A percentile compares a stretch with the other conserved stretches of the same genome.
Evolutionary conservation across 2,888 invertebrate genomes (phyloP).

Genomic region (Rhagonycha lutea): DNA sequence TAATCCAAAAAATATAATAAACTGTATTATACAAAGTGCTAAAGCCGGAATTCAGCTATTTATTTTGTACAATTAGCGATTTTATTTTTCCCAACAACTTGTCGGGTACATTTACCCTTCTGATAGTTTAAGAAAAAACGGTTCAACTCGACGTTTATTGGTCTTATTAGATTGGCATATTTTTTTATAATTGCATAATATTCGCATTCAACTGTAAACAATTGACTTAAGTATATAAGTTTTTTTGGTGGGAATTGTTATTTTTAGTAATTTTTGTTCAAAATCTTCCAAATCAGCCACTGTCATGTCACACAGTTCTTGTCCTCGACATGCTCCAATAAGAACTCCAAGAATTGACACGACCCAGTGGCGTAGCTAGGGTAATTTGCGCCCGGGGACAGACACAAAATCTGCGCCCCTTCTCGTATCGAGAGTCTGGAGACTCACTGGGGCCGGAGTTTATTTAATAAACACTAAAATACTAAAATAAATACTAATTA

Average conservation of each 20-base stretch:
- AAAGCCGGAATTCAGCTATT: slow-evolving; percentile 28
- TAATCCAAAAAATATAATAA: too few relatives aligned
- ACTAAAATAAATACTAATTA: too few relatives aligned
- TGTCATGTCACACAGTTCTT: slow-evolving; percentile 8
- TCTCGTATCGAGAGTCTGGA: too few relatives aligned
- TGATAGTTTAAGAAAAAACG: slow-evolving; percentile 26
- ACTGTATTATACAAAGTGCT: too few relatives aligned
- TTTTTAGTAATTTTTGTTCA: slow-evolving; percentile 1
- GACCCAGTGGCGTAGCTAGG: too few relatives aligned
- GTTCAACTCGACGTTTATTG: not conserved
- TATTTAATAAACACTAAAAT: too few relatives aligned
- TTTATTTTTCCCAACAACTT: slow-evolving; percentile 25
- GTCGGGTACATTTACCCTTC: slow-evolving; percentile 25
- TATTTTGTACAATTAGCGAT: slow-evolving; percentile 13
- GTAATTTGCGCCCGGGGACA: too few relatives aligned
- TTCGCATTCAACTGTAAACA: slow-evolving; percentile 27
- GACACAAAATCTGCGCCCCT: too few relatives aligned
- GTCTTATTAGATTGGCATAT: slow-evolving; percentile 29
- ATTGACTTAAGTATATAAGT: slow-evolving; percentile 22
- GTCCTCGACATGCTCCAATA: slow-evolving; percentile 5
- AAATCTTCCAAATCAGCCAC: slow-evolving; percentile 6
- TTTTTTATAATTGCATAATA: slow-evolving; percentile 28
- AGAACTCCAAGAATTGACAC: slow-evolving; percentile 8
- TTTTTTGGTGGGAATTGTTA: slow-evolving; percentile 22
- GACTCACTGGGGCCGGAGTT: too few relatives aligned